Evolutionary conservation across 2,888 invertebrate genomes (phyloP).

Genomic region (Andrena bucephala): DNA sequence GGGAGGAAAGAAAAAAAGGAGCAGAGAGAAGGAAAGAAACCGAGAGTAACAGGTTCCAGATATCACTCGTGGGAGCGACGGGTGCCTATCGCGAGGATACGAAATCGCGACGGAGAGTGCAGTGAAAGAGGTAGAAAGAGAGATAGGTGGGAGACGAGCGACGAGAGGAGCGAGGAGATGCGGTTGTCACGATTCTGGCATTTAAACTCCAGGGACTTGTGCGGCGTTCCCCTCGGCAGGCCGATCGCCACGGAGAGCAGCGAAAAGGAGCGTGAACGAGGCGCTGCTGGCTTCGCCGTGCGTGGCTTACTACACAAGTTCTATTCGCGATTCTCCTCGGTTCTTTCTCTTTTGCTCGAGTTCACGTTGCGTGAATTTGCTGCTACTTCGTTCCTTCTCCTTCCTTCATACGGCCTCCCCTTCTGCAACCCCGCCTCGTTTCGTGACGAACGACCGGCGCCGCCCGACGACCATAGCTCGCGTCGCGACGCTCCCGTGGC

Average conservation of each 20-base stretch:
- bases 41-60: neutral
- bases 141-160: constrained; percentile 7
- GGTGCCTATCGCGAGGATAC: neutral
- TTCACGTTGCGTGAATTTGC: constrained; percentile 50
- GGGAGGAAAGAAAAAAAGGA: constrained; percentile 4
- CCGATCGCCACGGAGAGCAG: constrained; percentile 28
- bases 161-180: constrained; percentile 34
- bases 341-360: constrained; percentile 51
- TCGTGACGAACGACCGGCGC: constrained; percentile 66
- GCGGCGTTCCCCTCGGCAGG: constrained; percentile 8
- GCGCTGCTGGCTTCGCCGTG: constrained; percentile 53
- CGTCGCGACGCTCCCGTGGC: constrained; percentile 76
- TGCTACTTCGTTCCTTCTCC: constrained; percentile 46
- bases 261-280: constrained; percentile 36
- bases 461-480: constrained; percentile 73
- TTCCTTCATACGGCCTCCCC: constrained; percentile 54
- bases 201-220: constrained; percentile 32
- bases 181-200: constrained; percentile 50
- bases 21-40: neutral
- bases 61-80: too few relatives aligned
- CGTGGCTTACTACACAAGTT: constrained; percentile 8
- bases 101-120: neutral
- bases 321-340: constrained; percentile 25
- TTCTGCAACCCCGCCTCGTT: constrained; percentile 60
- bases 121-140: constrained; percentile 8